Conservation (phyloP, 1,140 invertebrate species). For the Pseudomyrmex cubaensis region DNA sequence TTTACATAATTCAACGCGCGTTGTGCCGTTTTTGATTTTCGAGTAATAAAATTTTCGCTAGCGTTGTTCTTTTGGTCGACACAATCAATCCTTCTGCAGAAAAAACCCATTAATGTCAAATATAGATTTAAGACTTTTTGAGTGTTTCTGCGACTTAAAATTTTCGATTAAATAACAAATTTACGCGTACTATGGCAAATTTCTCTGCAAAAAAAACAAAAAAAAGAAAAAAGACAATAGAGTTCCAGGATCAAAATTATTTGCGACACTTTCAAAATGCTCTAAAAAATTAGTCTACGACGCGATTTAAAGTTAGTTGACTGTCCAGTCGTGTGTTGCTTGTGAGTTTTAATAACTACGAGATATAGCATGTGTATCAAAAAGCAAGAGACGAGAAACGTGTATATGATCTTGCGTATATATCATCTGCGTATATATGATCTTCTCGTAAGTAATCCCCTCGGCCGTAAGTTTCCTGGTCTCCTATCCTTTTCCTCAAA, state of each 20-base stretch:
- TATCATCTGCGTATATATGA: constrained; percentile 52
- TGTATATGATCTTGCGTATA: constrained; percentile 2
- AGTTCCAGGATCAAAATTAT: constrained; percentile 43
- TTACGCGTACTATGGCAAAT: neutral
- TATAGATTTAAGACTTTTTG: neutral
- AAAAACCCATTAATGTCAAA: neutral
- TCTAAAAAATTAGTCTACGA: constrained; percentile 78
- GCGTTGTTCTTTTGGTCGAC: constrained; percentile 27
- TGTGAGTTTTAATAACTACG: constrained; percentile 78
- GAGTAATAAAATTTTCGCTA: constrained; percentile 31
- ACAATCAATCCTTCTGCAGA: constrained; percentile 5
- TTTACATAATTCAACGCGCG: constrained; percentile 28
- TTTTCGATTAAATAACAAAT: neutral
- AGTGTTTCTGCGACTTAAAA: constrained; percentile 2
- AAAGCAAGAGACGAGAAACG: constrained; percentile 60
- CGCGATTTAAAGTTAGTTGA: constrained; percentile 76
- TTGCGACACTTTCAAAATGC: constrained; percentile 75
- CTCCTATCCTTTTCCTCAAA: constrained; percentile 39
- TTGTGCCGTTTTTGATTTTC: constrained; percentile 43
- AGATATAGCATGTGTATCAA: constrained; percentile 75
- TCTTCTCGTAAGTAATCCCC: constrained; percentile 49
- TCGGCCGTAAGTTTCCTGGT: neutral
- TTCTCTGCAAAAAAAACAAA: neutral
- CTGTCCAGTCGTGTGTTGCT: constrained; percentile 80
- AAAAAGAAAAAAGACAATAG: constrained; percentile 4